Evolutionary conservation across 1,140 invertebrate species (phyloP).

Genomic region (Amyelois transitella): DNA sequence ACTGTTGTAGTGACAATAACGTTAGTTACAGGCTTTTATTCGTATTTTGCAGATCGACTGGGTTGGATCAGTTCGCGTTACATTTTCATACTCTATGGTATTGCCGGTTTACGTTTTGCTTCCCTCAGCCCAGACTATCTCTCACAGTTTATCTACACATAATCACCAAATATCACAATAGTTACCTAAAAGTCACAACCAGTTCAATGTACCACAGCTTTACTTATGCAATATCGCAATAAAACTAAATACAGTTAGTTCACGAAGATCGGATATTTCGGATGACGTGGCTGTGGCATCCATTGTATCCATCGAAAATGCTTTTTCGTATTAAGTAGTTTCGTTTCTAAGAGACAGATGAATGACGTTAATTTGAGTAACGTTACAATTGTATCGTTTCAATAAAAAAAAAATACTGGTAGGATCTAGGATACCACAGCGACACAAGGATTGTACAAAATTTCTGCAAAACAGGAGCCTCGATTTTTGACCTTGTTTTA

Average conservation of each 20-base stretch:
- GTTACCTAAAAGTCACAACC: constrained; percentile 67
- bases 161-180: constrained; percentile 71
- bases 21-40: constrained; percentile 34
- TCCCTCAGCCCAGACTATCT: constrained; percentile 29
- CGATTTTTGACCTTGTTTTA: constrained; percentile 67
- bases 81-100: constrained; percentile 1
- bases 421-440: constrained; percentile 20
- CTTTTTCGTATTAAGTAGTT: background rate
- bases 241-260: constrained; percentile 38
- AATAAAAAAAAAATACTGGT: background rate
- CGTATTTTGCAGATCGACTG: constrained; percentile 17
- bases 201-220: constrained; percentile 68
- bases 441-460: constrained; percentile 48
- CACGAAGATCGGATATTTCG: constrained; percentile 38
- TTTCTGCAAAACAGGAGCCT: constrained; percentile 50
- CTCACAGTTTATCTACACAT: constrained; percentile 24
- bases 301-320: background rate
- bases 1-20: constrained; percentile 60
- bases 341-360: background rate
- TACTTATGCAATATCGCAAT: constrained; percentile 68
- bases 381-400: background rate
- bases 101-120: constrained; percentile 31
- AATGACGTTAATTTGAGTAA: background rate
- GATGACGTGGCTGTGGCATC: constrained; percentile 15
- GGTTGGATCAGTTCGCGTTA: constrained; percentile 19